These are phyloP conservation scores for Oncorhynchus mykiss DNA, from an alignment of 2,113 vertebrate genomes.

Conservation along the genomic window DNA sequence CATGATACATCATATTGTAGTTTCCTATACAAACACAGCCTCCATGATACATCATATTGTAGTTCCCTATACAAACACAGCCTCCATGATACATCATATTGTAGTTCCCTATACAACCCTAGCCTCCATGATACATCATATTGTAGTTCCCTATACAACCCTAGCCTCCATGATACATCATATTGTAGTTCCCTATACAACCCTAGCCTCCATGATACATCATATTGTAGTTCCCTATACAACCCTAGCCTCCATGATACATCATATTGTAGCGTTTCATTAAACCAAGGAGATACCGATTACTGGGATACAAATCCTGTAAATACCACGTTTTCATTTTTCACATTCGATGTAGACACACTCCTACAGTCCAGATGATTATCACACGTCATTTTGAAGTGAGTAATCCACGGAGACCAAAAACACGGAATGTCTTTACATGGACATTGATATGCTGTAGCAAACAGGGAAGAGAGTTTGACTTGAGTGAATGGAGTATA, in stretches of 20 bases:
- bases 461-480: constrained; percentile 15
- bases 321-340: neutral
- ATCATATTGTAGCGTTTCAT: neutral
- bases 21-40: too few species aligned
- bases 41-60: too few species aligned
- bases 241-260: too few species aligned
- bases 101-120: too few species aligned
- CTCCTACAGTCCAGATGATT: neutral
- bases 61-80: too few species aligned
- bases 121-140: too few species aligned
- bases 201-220: too few species aligned
- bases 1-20: neutral
- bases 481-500: neutral
- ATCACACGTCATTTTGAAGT: constrained; percentile 12
- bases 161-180: too few species aligned
- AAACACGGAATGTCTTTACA: constrained; percentile 30
- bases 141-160: too few species aligned
- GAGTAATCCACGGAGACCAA: constrained; percentile 30
- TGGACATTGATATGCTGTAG: neutral
- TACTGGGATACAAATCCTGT: neutral
- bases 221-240: too few species aligned
- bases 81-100: too few species aligned
- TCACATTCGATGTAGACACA: neutral
- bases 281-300: constrained; percentile 8
- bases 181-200: too few species aligned